Evolutionary conservation across 2,888 invertebrate species (phyloP), one percentile per base, ranked within the genome.

Genomic region (Dusona sp.): DNA sequence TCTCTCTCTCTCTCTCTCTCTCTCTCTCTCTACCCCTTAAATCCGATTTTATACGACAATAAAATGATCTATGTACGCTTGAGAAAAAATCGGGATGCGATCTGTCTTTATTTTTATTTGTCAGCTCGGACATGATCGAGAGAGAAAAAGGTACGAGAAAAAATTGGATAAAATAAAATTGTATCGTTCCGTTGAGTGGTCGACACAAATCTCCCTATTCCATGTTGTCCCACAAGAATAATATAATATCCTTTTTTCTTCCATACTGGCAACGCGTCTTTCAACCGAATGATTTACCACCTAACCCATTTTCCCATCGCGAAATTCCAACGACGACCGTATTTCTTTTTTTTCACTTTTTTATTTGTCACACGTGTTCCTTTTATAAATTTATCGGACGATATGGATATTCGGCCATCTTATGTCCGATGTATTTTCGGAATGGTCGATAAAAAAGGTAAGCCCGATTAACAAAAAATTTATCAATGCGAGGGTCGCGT

Each of bases 301-400:
- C 51, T 36, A 22, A 36, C 33, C 45, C n/a, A 77, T 51, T 4
- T 48, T 65, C 38, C 48, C 29, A 48, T 33, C 42, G 48, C 48
- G 51, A 36, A n/a, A 22, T 51, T 29, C n/a, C 38, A 57, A 3
- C 16, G 42, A 13, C n/a, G 45, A 4, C n/a, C 57, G 36, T 7
- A 48, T n/a, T 22, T 48, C 25, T 42, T 25, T 9, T 65, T 85
- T 89, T 89, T 77, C 33, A 19, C 64, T 51, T 77, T 19, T 68
- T 33, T 38, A n/a, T 45, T 73, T 57, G 36, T 36, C n/a, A 22
- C 13, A 61, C 38, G 33, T 29, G 36, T 33, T n/a, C 16, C 57
- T 16, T 57, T 38, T 61, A 25, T 16, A 25, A 36, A 74, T 74
- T 25, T 74, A 25, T 29, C 9, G 25, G 51, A 19, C 51, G n/a